These are phyloP conservation scores for Sussaba pulchella DNA, from an alignment of 2,888 invertebrate genomes.

Conservation along the genomic window DNA sequence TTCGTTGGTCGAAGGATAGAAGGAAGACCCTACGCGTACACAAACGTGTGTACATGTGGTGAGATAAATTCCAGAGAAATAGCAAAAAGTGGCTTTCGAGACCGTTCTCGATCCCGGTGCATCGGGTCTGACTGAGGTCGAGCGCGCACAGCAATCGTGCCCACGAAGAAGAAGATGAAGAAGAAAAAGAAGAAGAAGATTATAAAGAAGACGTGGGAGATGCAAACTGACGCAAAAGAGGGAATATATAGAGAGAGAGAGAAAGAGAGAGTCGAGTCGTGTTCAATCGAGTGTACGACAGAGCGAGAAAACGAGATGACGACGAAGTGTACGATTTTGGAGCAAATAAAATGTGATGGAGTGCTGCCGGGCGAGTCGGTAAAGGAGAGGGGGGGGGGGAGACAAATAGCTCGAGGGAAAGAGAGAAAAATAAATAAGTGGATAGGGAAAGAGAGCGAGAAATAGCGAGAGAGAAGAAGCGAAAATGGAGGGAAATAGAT, in stretches of 20 bases:
- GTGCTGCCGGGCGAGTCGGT: constrained; percentile 62
- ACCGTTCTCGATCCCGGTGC: constrained; percentile 64
- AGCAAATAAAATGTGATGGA: constrained; percentile 55
- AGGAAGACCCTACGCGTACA: too few species aligned
- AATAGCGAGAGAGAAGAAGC: too few species aligned
- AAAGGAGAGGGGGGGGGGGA: too few species aligned
- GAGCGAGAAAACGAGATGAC: constrained; percentile 25
- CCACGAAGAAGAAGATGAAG: constrained; percentile 7
- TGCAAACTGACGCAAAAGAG: neutral
- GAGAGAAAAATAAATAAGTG: too few species aligned
- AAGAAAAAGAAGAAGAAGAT: constrained; percentile 36
- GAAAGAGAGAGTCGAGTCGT: neutral
- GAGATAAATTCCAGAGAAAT: constrained; percentile 56
- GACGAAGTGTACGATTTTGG: constrained; percentile 40
- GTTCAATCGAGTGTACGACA: neutral
- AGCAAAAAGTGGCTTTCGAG: constrained; percentile 53
- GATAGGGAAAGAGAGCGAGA: too few species aligned
- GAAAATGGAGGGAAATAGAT: too few species aligned
- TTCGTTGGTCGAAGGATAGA: too few species aligned
- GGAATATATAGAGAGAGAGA: constrained; percentile 1
- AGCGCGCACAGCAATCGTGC: constrained; percentile 42
- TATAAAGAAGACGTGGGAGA: neutral
- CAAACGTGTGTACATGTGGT: neutral
- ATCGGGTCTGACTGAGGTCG: constrained; percentile 39
- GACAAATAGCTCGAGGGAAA: too few species aligned